Evolutionary conservation across 2,888 invertebrate species (phyloP), one percentile per base, ranked within the genome.

Genomic region (Odontocolon sp.): DNA sequence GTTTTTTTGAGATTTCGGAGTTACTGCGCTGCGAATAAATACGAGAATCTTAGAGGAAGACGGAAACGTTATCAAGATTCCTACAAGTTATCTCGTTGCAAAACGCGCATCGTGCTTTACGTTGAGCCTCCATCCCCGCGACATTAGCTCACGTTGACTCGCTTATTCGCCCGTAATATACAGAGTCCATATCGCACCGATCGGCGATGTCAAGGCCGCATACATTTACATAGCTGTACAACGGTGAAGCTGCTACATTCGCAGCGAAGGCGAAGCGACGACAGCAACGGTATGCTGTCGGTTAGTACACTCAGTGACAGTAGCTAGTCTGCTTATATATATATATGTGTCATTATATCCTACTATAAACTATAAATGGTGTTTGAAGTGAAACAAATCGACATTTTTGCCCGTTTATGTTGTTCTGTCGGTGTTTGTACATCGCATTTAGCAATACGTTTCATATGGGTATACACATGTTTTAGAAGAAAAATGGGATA

Each of bases 161-260:
- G 26, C 33, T 33, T n/a, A 4, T 1, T 81, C 59, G 33, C 77
- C 76, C 69, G 50, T 72, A 80, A 72, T 81, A 82, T 80, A 79
- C 76, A 81, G 77, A 78, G 73, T 77, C 73, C 71, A 59, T 59
- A 57, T 73, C 66, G 61, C 80, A 68, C 61, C 77, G 70, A 75
- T 77, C 80, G 78, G 82, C 67, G 85, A 84, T 86, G 86, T 86
- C 86, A 86, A 85, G 85, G 85, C 82, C 85, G 85, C 80, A 82
- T 85, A 81, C 80, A 84, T 84, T 86, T 84, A 81, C 84, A 84
- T 82, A 77, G 80, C 81, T 80, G 80, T 80, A 81, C 57, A 23
- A 21, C 31, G 54, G 18, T 54, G 31, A 68, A 59, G 68, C 59
- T 56, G 63, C 31, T 67, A 26, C 31, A 76, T 61, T 71, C n/a